Conservation (phyloP, 2,888 invertebrate species). For the Empis stercorea region DNA sequence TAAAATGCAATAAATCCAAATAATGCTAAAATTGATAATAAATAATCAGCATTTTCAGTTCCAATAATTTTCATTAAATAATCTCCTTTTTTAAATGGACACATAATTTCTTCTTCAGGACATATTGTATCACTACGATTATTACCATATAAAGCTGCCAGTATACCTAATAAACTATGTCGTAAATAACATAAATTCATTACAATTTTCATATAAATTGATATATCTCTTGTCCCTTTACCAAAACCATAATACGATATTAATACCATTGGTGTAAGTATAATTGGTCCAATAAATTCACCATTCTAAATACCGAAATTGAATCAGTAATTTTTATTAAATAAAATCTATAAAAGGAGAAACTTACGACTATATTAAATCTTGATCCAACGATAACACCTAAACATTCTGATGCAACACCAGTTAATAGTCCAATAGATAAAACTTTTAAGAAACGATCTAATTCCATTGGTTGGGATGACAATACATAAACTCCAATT, state of each 20-base stretch:
- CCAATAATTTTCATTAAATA: constrained; percentile 64
- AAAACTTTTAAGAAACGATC: constrained; percentile 55
- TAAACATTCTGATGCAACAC: constrained; percentile 65
- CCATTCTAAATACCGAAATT: constrained; percentile 52
- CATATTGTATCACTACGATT: constrained; percentile 63
- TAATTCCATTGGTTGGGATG: constrained; percentile 62
- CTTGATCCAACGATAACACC: constrained; percentile 62
- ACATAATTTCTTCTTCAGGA: constrained; percentile 54
- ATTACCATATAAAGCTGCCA: constrained; percentile 59
- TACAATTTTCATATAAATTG: constrained; percentile 59
- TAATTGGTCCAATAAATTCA: constrained; percentile 79
- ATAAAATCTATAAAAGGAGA: too few relatives aligned
- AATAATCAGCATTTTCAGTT: constrained; percentile 55
- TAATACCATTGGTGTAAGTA: constrained; percentile 77
- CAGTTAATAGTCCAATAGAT: constrained; percentile 53
- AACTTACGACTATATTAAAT: constrained; percentile 64
- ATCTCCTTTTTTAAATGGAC: constrained; percentile 57
- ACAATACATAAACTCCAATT: constrained; percentile 56
- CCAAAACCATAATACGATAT: constrained; percentile 82
- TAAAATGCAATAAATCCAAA: constrained; percentile 56
- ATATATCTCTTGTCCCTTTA: constrained; percentile 51
- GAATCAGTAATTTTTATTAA: too few relatives aligned
- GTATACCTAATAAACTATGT: constrained; percentile 67
- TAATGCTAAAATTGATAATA: constrained; percentile 54
- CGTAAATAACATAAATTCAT: constrained; percentile 75